Evolutionary conservation across 2,888 invertebrate genomes (phyloP).

Genomic region (Cantharis rustica): DNA sequence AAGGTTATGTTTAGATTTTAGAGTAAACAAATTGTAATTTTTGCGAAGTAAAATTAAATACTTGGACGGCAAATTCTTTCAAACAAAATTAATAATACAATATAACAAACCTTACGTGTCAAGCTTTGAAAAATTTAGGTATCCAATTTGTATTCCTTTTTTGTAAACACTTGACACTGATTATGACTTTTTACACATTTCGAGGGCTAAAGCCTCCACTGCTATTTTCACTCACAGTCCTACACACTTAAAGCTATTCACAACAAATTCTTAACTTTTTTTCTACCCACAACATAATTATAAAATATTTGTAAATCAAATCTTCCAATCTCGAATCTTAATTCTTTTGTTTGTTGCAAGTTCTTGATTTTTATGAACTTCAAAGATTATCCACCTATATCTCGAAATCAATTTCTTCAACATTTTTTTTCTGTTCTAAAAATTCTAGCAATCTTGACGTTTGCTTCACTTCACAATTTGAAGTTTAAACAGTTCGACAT

Average conservation of each 20-base stretch:
- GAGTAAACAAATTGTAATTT: no score
- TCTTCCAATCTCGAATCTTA: no score
- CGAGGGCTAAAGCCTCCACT: neutral
- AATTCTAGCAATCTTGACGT: no score
- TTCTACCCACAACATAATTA: neutral
- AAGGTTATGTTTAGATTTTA: neutral
- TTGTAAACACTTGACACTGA: neutral
- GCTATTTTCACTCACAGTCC: neutral
- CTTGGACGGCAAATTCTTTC: neutral
- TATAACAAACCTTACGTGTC: neutral
- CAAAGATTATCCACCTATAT: no score
- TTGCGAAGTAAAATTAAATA: neutral
- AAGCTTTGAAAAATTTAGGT: neutral
- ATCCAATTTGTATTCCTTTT: neutral
- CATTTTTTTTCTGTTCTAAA: no score
- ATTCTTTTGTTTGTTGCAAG: no score
- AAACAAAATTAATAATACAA: neutral
- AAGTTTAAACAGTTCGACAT: no score
- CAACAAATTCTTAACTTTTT: neutral
- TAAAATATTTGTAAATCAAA: no score
- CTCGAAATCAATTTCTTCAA: no score
- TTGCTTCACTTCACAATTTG: no score
- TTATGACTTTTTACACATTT: neutral
- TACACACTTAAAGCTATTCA: neutral
- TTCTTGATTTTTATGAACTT: no score